Conservation (phyloP, 92 coral and sea anemone species). For the Epizoanthus scotinus region DNA sequence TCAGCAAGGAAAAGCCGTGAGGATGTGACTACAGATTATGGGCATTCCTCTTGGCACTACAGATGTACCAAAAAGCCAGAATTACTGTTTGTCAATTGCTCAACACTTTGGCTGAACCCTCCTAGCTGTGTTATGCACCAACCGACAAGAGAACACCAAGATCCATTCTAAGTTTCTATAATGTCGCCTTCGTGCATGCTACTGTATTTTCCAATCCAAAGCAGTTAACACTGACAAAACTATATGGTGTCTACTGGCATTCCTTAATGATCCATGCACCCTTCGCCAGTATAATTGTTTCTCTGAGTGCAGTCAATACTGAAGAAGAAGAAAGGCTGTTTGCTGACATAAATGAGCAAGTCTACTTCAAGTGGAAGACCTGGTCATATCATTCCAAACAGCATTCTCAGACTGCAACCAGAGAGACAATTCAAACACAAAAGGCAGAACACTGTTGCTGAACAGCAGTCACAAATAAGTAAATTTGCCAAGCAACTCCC, state of each 20-base stretch:
- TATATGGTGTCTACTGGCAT: constrained; percentile 59
- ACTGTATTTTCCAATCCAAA: constrained; percentile 9
- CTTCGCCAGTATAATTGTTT: constrained; percentile 13
- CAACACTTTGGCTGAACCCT: constrained; percentile 41
- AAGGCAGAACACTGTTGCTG: background rate
- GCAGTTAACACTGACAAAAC: constrained; percentile 43
- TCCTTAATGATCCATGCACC: constrained; percentile 40
- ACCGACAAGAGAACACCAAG: constrained; percentile 44
- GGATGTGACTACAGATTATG: constrained; percentile 35
- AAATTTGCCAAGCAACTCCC: background rate
- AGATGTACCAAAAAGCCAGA: constrained; percentile 22
- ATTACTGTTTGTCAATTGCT: constrained; percentile 12
- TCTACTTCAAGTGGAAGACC: constrained; percentile 23
- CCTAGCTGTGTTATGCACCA: constrained; percentile 23
- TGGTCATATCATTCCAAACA: constrained; percentile 23
- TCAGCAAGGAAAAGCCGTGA: constrained; percentile 34
- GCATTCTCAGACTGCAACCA: constrained; percentile 31
- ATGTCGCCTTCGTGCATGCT: constrained; percentile 37
- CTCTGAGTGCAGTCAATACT: constrained; percentile 14
- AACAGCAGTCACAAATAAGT: constrained; percentile 3
- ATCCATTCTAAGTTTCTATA: constrained; percentile 36
- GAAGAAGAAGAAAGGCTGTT: constrained; percentile 43
- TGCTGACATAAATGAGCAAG: constrained; percentile 28
- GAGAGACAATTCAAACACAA: constrained; percentile 9
- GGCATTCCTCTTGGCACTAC: constrained; percentile 20